These are phyloP conservation scores for Myathropa florea DNA, from an alignment of 2,888 invertebrate species.

Conservation along the genomic window DNA sequence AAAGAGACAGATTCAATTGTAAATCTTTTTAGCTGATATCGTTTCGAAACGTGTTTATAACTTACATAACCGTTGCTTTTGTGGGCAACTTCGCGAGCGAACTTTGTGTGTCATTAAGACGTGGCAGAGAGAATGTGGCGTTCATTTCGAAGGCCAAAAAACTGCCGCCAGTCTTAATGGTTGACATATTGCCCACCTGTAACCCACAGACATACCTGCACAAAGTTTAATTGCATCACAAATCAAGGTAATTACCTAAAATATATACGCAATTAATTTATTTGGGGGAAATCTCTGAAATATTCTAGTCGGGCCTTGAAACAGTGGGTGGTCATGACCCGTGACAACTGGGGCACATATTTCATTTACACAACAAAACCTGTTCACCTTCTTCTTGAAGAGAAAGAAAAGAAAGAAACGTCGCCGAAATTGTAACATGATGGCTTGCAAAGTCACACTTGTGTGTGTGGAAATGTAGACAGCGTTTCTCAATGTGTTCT, in stretches of 20 bases:
- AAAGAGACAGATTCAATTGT: slow-evolving; percentile 14
- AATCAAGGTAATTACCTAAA: not conserved
- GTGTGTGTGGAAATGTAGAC: too few relatives aligned
- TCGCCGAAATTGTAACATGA: not conserved
- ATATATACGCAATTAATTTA: not conserved
- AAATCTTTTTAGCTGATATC: not conserved
- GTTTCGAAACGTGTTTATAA: not conserved
- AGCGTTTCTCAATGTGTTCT: too few relatives aligned
- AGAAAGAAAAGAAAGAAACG: not conserved
- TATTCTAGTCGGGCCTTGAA: not conserved
- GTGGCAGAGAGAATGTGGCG: not conserved
- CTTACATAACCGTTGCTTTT: not conserved
- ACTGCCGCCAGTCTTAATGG: not conserved
- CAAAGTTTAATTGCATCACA: not conserved
- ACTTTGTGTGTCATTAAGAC: not conserved
- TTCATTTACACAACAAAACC: not conserved
- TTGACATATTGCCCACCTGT: not conserved
- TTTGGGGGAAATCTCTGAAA: not conserved
- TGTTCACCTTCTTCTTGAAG: not conserved
- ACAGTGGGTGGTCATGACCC: not conserved
- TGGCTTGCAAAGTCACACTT: not conserved
- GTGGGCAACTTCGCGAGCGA: not conserved
- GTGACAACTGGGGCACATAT: not conserved
- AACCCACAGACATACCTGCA: not conserved
- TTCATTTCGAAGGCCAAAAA: not conserved